Base-by-base conservation (phyloP, 2,113 vertebrate species). In the Meles meles region DNA sequence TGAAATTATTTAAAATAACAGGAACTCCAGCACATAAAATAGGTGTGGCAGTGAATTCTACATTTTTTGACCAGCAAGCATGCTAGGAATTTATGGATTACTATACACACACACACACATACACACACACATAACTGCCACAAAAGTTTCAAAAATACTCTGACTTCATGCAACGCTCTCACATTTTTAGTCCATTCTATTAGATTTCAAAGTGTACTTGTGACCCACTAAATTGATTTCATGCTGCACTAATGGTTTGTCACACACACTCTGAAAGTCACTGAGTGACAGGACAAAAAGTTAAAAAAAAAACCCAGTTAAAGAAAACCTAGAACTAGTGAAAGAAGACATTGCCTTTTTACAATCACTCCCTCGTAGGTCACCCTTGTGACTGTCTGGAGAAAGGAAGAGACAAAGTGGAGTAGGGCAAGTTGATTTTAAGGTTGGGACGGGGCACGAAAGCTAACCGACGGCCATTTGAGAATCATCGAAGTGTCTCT, bases 1-100 rank as follows among this genome's bases (percentile, higher is more conserved):
- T 77, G 29, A 85, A 82, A 72, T n/a, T 79, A 8, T 29, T 72
- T 97, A 69, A 84, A 93, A 57, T 52, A 94, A 85, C 47, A 72
- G 3, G n/a, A 39, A 96, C 5, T 49, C 49, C 5, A 39, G n/a
- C 29, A 90, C 29, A 18, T 25, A 34, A 57, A 61, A n/a, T 34
- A 90, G 21, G 11, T 21, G 84, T 6, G 29, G 15, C 6, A 3
- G 5, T 71, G n/a, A 61, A 12, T n/a, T 34, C 77, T 7, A 27
- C n/a, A 34, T 15, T 23, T 57, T 85, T 85, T 63, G 20, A 69
- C 27, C 29, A 44, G 42, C 18, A 95, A 90, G 31, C n/a, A 57
- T 76, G 65, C 37, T 29, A 85, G 25, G 31, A 91, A 94, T 49
- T 63, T 39, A 80, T 5, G 1, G 63, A n/a, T 20, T 55, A 59